Evolutionary conservation across 2,888 invertebrate species (phyloP).

Genomic region (Luperina testacea): DNA sequence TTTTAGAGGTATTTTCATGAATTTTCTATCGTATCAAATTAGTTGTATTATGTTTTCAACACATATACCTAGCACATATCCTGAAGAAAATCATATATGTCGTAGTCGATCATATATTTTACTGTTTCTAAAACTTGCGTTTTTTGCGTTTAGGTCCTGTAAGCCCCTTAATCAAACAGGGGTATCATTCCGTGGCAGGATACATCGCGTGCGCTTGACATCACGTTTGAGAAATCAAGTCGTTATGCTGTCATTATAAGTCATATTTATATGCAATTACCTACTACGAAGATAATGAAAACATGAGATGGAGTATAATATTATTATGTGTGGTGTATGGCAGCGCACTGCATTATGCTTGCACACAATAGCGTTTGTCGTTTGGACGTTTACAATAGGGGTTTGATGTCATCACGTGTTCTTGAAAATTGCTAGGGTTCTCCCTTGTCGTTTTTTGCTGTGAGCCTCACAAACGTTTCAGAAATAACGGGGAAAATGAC

Average conservation of each 20-base stretch:
- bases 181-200: not conserved
- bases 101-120: too few relatives aligned
- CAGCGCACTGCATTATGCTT: not conserved
- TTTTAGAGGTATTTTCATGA: too few relatives aligned
- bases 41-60: too few relatives aligned
- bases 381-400: not conserved
- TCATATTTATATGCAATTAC: conserved; percentile 10
- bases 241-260: not conserved
- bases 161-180: not conserved
- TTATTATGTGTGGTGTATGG: not conserved
- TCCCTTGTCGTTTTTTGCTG: not conserved
- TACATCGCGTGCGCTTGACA: conserved; percentile 4
- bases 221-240: conserved; percentile 12
- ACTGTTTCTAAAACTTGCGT: too few relatives aligned
- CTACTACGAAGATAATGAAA: not conserved
- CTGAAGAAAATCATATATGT: too few relatives aligned
- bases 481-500: not conserved
- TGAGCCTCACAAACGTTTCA: not conserved
- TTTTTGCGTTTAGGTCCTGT: too few relatives aligned
- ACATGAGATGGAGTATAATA: not conserved
- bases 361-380: not conserved
- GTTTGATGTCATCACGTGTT: not conserved
- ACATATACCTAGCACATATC: too few relatives aligned
- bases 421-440: not conserved
- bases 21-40: too few relatives aligned